Evolutionary conservation across 1,140 invertebrate genomes (phyloP), one percentile per base, ranked within the genome.

Genomic region (Drosophila eugracilis): DNA sequence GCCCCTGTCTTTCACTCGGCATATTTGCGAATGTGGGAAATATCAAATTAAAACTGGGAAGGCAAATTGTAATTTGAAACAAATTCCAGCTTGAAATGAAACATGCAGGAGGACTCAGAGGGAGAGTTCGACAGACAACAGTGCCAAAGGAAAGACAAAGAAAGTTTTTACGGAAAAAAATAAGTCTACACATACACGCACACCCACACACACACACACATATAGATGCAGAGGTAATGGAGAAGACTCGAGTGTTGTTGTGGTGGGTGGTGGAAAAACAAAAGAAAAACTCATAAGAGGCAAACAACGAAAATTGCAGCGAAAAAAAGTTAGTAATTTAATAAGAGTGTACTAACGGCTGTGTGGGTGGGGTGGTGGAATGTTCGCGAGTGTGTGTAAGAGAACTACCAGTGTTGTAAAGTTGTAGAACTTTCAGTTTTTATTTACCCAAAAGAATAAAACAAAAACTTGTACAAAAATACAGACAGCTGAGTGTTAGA

Each of bases 271-370:
- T 21, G 22, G 69, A 76, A 4, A 1, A 58, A 24, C 10, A 17
- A 54, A 52, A 58, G 55, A 41, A 69, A 67, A 83, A 67, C 53
- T 71, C 55, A 84, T 71, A 50, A 57, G 24, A 52, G 47, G 49
- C 65, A 84, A 71, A 79, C 57, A 84, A 84, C 71, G 41, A 62
- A 65, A 48, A 48, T 65, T 41, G 57, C 57, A 39, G 55, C 24
- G n/a, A n/a, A 50, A 58, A 80, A 86, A 85, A 75, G 81, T 85
- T 86, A 73, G 77, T 86, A 85, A 85, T 76, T 86, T 80, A 76
- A 86, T 76, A 62, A 73, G 45, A 32, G 37, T 67, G n/a, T n/a
- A n/a, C n/a, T n/a, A n/a, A 52, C 41, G 42, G 54, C 49, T 47
- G 69, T 50, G 49, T 54, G 55, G 14, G 44, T 52, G 57, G 69